A percentile compares a stretch with the other conserved stretches of the same genome.
Conservation (phyloP, 2,113 vertebrate genomes). For the Ornithorhynchus anatinus region DNA sequence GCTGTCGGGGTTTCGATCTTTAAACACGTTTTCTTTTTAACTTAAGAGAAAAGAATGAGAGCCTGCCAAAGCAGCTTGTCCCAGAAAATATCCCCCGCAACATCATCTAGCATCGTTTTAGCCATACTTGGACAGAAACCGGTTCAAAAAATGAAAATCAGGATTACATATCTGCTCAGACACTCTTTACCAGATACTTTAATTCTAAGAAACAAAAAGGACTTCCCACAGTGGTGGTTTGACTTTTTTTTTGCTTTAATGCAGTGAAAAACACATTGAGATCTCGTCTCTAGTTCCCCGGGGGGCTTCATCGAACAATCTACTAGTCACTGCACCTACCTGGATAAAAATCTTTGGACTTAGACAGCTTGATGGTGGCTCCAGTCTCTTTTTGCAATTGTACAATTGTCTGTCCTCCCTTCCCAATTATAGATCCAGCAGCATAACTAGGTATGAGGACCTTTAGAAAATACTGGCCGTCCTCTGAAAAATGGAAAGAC, state of each 20-base stretch:
- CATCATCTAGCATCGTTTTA: constrained; percentile 21
- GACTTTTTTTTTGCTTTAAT: constrained; percentile 30
- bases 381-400: constrained; percentile 90
- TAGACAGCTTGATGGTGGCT: constrained; percentile 89
- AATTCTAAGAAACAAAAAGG: constrained; percentile 25
- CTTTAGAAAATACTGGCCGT: constrained; percentile 91
- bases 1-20: constrained; percentile 56
- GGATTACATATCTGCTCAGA: constrained; percentile 39
- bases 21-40: constrained; percentile 16
- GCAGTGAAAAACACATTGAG: constrained; percentile 38
- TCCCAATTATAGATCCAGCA: constrained; percentile 91
- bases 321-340: constrained; percentile 76
- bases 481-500: constrained; percentile 82
- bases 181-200: constrained; percentile 37
- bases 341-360: constrained; percentile 93
- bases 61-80: constrained; percentile 18
- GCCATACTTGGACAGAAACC: neutral
- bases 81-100: constrained; percentile 24
- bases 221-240: constrained; percentile 26
- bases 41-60: constrained; percentile 14
- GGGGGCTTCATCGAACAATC: constrained; percentile 58
- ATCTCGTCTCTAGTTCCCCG: constrained; percentile 23
- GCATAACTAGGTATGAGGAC: constrained; percentile 91
- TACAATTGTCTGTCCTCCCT: constrained; percentile 90
- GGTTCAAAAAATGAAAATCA: constrained; percentile 9